Evolutionary conservation across 2,888 invertebrate genomes (phyloP), one percentile per base, ranked within the genome.

Genomic region (Hoplodrina ambigua): DNA sequence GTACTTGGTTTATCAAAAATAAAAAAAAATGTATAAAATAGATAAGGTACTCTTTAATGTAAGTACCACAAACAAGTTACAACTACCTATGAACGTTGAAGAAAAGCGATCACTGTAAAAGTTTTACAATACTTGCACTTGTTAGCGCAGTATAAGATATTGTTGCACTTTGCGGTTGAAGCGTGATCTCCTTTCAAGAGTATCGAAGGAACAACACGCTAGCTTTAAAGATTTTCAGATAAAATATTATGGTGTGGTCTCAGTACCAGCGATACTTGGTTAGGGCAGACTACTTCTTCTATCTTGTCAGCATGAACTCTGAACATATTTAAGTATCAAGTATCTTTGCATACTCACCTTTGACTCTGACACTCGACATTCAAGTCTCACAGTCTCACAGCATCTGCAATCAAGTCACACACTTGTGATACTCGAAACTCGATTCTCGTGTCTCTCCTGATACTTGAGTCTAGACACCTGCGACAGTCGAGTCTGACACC

Each of bases 181-280:
- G 52, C 15, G 13, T 20, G 37, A 54, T 70, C 64, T 7, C 11
- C 33, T 52, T 49, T 73, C 65, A 70, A 73, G 49, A 30, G 74
- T 55, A 63, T 73, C n/a, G 15, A 30, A n/a, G 20, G n/a, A 17
- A 62, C 33, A 30, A 46, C 20, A 20, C 15, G 13, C 37, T 63
- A 19, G 3, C 4, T 49, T 37, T 46, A 41, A 19, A 60, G 52
- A 53, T 72, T 72, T 72, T 53, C 15, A 54, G 25, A 72, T 72
- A 15, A 61, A 37, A 44, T n/a, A 25, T 52, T 20, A 44, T 44
- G 50, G 41, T 13, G 17, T 41, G 50, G 69, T 20, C 30, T n/a
- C 30, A 52, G 30, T 57, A 2, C 2, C 4, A 69, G 55, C 25
- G 55, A 17, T 44, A 46, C 3, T 30, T 50, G n/a, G 19, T 19